Base-by-base conservation (phyloP, 2,113 vertebrate genomes). In the Platichthys stellatus region DNA sequence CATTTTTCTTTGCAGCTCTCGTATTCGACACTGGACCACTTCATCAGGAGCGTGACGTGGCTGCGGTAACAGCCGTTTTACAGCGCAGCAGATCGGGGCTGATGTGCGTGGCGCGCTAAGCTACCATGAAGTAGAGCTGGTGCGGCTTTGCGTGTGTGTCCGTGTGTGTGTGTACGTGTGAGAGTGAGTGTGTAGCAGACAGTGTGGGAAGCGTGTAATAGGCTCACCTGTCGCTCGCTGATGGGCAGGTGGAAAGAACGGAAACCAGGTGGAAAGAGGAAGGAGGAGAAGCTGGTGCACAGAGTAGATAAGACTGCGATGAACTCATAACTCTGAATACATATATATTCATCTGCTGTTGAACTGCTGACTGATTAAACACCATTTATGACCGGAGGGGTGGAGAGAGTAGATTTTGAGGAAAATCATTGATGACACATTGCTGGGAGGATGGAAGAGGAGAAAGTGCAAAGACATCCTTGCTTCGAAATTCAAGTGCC, bases 191-290 rank as follows among this genome's bases (percentile, higher is more conserved):
- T 54, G 43, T 62, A 59, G 71, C 47, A 81, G 83, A 74, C 78
- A 66, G 76, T 38, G 76, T 87, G 85, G 83, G 68, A 71, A 79
- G 86, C 83, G 66, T 91, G 90, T 88, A 90, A 89, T 89, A 78
- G 73, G 81, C 85, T 90, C 89, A 91, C 88, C 91, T 91, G 87
- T 87, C 87, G 66, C 72, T 47, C 67, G 78, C 78, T 83, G 86
- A 90, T 84, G 86, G 88, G 89, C 90, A 92, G 88, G 89, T 90
- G 90, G 85, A 69, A 78, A 81, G 70, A 92, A 89, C 80, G 38
- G 75, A 74, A 87, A 85, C 76, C 90, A 90, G 88, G 88, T 90
- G 85, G 83, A 81, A 38, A 69, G 62, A 76, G 63, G 57, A 15
- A 66, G 26, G 28, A 49, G 23, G 65, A 26, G 68, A n/a, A 58